Evolutionary conservation across 1,140 invertebrate species (phyloP), one percentile per base, ranked within the genome.

Genomic region (Bombus ignitus): DNA sequence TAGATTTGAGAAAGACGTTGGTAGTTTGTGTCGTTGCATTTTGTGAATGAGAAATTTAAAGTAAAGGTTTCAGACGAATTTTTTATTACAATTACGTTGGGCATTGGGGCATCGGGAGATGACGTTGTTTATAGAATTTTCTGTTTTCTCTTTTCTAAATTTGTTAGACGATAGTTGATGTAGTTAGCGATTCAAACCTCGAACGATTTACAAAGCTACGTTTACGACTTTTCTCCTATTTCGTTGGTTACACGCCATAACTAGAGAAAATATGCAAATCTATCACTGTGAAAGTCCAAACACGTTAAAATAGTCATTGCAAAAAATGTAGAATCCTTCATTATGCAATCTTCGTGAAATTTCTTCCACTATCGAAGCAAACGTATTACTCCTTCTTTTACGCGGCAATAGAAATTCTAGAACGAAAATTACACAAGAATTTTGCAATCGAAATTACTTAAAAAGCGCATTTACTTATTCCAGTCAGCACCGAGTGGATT

Each of bases 221-320:
- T 25, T 70, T 71, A 39, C 25, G 25, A 71, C 10, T 71, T 71
- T 72, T n/a, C 39, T n/a, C 13, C 42, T 3, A 6, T 28, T 42
- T 70, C 37, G 39, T 42, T 42, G 70, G 37, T 70, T 42, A 72
- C 39, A 42, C 28, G 25, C 39, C 28, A 15, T 39, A 72, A 72
- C 70, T 18, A n/a, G 70, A 42, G 70, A 72, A 72, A 72, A 72
- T 42, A 72, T 72, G 70, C 13, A 72, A 72, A 72, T 72, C 70
- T 42, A 72, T 72, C 22, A 18, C 13, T 18, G 70, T 42, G 70
- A 72, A 72, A 72, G 39, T 70, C 18, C 25, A 28, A 37, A 12
- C 68, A 39, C 32, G 32, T 68, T 68, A 35, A 68, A 18, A 68
- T 13, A 8, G 47, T 22, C 9, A 10, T 39, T 10, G 9, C 18